These are phyloP conservation scores for Dipodomys spectabilis DNA, from an alignment of 2,113 vertebrate genomes.

Conservation along the genomic window DNA sequence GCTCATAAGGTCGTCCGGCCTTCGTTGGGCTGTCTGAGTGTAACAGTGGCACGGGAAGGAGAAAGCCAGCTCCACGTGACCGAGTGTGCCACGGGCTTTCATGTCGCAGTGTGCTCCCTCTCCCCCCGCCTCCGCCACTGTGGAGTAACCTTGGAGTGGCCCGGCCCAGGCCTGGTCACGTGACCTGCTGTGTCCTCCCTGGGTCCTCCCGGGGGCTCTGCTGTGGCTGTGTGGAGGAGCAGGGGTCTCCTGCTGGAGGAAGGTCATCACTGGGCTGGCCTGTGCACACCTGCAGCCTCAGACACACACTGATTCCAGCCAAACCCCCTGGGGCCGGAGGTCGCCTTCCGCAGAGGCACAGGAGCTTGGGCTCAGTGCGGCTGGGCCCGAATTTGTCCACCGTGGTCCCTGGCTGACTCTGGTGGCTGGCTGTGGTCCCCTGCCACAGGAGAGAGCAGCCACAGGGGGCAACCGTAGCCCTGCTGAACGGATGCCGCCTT, in stretches of 20 bases:
- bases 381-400: not conserved
- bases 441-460: too few species aligned
- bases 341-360: not conserved
- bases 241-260: too few species aligned
- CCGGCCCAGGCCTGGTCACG: not conserved
- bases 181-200: not conserved
- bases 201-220: not conserved
- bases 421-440: too few species aligned
- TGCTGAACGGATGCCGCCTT: not conserved
- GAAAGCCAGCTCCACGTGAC: not conserved
- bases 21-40: too few species aligned
- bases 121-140: too few species aligned
- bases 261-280: not conserved
- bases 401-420: too few species aligned
- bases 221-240: too few species aligned
- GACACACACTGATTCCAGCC: not conserved
- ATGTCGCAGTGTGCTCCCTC: too few species aligned
- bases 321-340: fast-evolving
- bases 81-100: not conserved
- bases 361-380: not conserved
- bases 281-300: too few species aligned
- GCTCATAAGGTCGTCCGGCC: too few species aligned
- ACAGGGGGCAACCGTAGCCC: too few species aligned
- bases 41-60: not conserved
- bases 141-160: not conserved